Evolutionary conservation across 2,888 invertebrate species (phyloP).

Genomic region (Drosophila crucigera): DNA sequence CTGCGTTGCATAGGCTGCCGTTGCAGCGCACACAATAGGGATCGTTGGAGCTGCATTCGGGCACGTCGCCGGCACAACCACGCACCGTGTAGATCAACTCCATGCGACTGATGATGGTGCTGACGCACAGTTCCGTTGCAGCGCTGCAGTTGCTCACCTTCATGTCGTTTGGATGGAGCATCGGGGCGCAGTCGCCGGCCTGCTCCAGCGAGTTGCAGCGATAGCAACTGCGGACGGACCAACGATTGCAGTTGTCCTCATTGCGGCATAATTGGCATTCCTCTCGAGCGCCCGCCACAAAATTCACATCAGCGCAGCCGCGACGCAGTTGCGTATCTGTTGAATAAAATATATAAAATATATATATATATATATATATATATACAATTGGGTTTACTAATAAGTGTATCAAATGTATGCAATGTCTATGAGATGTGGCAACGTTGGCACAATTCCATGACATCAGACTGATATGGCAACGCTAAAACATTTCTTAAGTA

Average conservation of each 20-base stretch:
- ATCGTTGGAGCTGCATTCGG: slow-evolving; percentile 78
- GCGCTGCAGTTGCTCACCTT: slow-evolving; percentile 63
- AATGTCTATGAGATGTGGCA: neutral
- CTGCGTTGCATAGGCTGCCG: slow-evolving; percentile 78
- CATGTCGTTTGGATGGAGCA: slow-evolving; percentile 54
- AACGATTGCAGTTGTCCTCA: slow-evolving; percentile 74
- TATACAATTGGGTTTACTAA: too few relatives aligned
- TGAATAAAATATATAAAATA: neutral
- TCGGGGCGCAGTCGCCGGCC: slow-evolving; percentile 68
- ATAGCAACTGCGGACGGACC: slow-evolving; percentile 77
- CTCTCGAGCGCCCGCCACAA: slow-evolving; percentile 40
- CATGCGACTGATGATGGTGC: slow-evolving; percentile 70
- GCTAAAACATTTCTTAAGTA: neutral
- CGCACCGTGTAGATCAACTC: slow-evolving; percentile 74
- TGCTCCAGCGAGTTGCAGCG: slow-evolving; percentile 75
- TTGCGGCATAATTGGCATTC: slow-evolving; percentile 76
- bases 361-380: neutral
- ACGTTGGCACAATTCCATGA: neutral
- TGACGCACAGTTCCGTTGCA: slow-evolving; percentile 76
- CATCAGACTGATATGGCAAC: neutral
- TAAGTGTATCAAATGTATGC: neutral
- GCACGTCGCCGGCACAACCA: slow-evolving; percentile 73
- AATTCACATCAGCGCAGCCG: slow-evolving; percentile 71
- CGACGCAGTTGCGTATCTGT: slow-evolving; percentile 72
- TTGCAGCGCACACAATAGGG: slow-evolving; percentile 81